Evolutionary conservation across 2,113 vertebrate genomes (phyloP), one percentile per base, ranked within the genome.

Genomic region (Psophia crepitans): DNA sequence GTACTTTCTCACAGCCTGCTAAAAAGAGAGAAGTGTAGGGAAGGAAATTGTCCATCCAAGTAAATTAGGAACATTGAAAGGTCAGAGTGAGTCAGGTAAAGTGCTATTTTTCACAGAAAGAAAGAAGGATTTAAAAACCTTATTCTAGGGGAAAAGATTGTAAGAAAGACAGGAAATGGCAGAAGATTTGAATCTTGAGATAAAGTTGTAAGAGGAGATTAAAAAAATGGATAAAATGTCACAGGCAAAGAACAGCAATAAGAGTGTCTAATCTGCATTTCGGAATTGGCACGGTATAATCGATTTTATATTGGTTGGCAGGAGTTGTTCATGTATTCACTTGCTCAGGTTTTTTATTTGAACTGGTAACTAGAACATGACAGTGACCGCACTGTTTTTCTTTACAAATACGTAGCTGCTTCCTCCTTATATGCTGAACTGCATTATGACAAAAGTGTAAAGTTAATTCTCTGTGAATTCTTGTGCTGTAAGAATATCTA

Each of bases 31-130:
- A 84, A 39, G 18, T 79, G 57, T 46, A 53, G 43, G 70, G 84
- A 82, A 94, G 80, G 94, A 96, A 98, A 97, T 97, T 97, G 95
- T 96, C 96, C 95, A 83, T 93, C 91, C 60, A 69, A 93, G 89
- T 97, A 94, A 97, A 98, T 95, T 95, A 95, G 90, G 93, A 98
- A 92, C 53, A 86, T 58, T 90, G 92, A 95, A 96, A 97, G 95
- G 94, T 96, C 97, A 96, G 93, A 91, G 63, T 77, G 90, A 97
- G 94, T 94, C 92, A 93, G 96, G 93, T 78, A 78, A 92, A 95
- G 93, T 93, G 58, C 75, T 81, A 8, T 83, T 82, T 93, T 94
- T 94, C 82, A 94, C 86, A 85, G 89, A 97, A 96, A 80, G 76
- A 91, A 84, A 87, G 83, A 68, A 77, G 76, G 37, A 56, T 90